A percentile compares a stretch with the other conserved stretches of the same genome.
Conservation (phyloP, 2,797 vertebrate genomes). For the Semotilus atromaculatus region DNA sequence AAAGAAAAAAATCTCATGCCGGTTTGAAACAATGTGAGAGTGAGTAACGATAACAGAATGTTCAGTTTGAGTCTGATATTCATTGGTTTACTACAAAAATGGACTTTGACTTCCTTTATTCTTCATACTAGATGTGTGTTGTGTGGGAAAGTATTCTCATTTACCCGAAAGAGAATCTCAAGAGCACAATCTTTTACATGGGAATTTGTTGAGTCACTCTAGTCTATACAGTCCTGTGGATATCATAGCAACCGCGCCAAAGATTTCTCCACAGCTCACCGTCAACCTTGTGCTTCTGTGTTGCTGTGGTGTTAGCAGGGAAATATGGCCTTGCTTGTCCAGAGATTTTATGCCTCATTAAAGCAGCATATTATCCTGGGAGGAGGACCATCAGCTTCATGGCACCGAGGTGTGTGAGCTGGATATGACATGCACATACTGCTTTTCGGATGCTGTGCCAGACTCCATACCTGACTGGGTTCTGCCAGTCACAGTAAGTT, state of each 20-base stretch:
- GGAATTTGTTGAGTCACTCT: slow-evolving; percentile 31
- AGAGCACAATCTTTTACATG: neutral
- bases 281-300: neutral
- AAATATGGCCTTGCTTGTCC: slow-evolving; percentile 37
- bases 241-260: neutral
- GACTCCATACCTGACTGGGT: slow-evolving; percentile 4
- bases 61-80: neutral
- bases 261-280: slow-evolving; percentile 1
- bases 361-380: slow-evolving; percentile 40
- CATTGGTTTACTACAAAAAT: neutral
- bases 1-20: neutral
- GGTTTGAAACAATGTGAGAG: neutral
- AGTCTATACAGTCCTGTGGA: neutral
- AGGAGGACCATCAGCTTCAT: slow-evolving; percentile 7
- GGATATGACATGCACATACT: slow-evolving; percentile 7
- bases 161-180: slow-evolving; percentile 1
- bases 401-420: slow-evolving; percentile 23
- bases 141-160: neutral
- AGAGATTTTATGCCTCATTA: slow-evolving; percentile 59
- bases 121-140: neutral
- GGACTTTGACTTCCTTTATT: neutral
- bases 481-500: slow-evolving; percentile 15
- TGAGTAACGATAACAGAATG: neutral
- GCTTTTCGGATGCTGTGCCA: slow-evolving; percentile 1
- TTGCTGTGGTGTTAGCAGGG: slow-evolving; percentile 34